Percentiles rank a stretch among this genome's conserved stretches.
phyloP scores from a whole-genome alignment of 1,140 invertebrate species.

The Tetragonula clypearis region DNA sequence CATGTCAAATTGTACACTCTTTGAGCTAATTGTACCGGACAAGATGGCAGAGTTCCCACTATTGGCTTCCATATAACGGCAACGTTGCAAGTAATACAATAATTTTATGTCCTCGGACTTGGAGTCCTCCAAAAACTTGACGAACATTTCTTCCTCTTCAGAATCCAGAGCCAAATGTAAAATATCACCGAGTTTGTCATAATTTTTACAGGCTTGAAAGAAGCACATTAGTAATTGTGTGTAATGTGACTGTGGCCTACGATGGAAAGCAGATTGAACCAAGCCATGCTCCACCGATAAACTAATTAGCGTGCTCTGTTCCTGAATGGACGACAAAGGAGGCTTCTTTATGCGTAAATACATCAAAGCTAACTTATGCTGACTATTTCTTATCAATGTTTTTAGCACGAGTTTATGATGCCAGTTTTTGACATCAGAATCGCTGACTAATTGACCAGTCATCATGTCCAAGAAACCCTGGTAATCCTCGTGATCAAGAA shows the following conservation, averaged over 20 bases:
- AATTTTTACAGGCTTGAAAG: slow-evolving; percentile 78
- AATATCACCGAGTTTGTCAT: slow-evolving; percentile 82
- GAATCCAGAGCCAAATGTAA: slow-evolving; percentile 82
- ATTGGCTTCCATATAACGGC: slow-evolving; percentile 78
- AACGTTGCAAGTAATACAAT: slow-evolving; percentile 78
- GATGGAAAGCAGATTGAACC: slow-evolving; percentile 83
- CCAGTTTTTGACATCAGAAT: slow-evolving; percentile 82
- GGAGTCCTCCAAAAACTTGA: slow-evolving; percentile 81
- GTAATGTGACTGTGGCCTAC: slow-evolving; percentile 79
- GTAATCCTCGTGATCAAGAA: slow-evolving; percentile 91
- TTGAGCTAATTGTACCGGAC: slow-evolving; percentile 2
- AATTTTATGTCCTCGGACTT: slow-evolving; percentile 73
- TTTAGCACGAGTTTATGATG: slow-evolving; percentile 83
- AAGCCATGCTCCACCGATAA: slow-evolving; percentile 84
- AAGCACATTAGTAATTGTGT: slow-evolving; percentile 73
- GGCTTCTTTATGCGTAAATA: slow-evolving; percentile 82
- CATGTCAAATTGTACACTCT: slow-evolving; percentile 52
- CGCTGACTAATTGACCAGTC: slow-evolving; percentile 73
- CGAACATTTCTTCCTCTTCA: slow-evolving; percentile 83
- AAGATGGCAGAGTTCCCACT: slow-evolving; percentile 71
- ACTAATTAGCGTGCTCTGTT: slow-evolving; percentile 79
- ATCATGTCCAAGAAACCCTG: slow-evolving; percentile 79
- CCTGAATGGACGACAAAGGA: slow-evolving; percentile 81
- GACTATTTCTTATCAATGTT: slow-evolving; percentile 82
- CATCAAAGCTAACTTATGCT: slow-evolving; percentile 82